Conservation (phyloP, 2,797 vertebrate species). For the Semotilus atromaculatus region DNA sequence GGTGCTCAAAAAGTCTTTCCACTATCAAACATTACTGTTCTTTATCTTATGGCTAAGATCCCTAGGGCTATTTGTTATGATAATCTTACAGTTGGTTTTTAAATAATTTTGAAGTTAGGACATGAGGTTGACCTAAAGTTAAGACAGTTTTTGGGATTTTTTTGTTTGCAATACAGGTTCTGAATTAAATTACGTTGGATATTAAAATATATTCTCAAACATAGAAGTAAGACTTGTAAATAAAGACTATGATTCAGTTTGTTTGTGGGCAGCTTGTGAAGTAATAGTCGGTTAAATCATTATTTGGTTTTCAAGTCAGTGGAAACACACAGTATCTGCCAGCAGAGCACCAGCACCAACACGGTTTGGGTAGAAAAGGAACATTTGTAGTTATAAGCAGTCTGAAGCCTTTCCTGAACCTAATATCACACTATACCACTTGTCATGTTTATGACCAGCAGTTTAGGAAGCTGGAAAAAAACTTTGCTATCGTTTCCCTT, state of each 20-base stretch:
- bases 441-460: neutral
- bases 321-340: neutral
- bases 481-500: neutral
- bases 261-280: conserved; percentile 1
- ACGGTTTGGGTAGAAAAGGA: neutral
- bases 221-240: neutral
- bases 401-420: neutral
- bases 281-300: neutral
- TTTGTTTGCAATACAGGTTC: too few species aligned
- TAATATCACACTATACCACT: conserved; percentile 11
- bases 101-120: neutral
- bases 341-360: neutral
- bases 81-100: neutral
- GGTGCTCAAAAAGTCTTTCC: neutral
- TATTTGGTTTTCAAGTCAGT: neutral
- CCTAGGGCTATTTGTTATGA: neutral
- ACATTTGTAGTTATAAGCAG: neutral
- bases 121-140: neutral
- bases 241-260: neutral
- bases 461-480: neutral
- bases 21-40: neutral
- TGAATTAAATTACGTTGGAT: neutral
- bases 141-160: neutral
- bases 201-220: neutral
- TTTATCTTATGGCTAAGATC: neutral